Evolutionary conservation across 2,113 vertebrate genomes (phyloP).

Genomic region (Odocoileus hemionus): DNA sequence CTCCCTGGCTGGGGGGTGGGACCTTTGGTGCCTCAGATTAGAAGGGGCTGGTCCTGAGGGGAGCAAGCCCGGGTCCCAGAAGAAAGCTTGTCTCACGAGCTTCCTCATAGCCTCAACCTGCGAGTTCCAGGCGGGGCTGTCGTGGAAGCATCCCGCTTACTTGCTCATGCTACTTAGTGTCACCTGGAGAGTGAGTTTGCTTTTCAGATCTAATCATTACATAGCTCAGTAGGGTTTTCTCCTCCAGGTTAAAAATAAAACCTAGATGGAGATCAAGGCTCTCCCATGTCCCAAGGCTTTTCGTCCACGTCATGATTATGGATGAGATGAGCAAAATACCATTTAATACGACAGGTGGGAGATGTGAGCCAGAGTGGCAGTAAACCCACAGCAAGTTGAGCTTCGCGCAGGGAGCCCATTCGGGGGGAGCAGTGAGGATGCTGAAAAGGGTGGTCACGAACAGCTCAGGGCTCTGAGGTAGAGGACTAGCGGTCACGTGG

Average conservation of each 20-base stretch:
- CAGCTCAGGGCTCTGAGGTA: slow-evolving; percentile 55
- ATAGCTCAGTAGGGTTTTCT: neutral
- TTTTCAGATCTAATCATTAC: neutral
- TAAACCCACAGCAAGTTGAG: neutral
- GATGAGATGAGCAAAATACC: neutral
- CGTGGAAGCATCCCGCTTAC: neutral
- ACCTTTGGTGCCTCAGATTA: neutral
- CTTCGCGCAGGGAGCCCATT: neutral
- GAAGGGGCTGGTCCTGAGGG: neutral
- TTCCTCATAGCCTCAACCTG: neutral
- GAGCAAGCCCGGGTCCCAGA: neutral
- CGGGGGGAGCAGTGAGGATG: neutral
- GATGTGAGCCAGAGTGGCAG: neutral
- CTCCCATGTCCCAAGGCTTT: neutral
- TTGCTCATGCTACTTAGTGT: neutral
- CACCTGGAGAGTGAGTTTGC: neutral
- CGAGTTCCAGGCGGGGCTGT: neutral
- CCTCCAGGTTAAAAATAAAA: neutral
- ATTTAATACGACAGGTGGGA: neutral
- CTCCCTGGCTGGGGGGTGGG: neutral
- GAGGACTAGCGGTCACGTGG: slow-evolving; percentile 17
- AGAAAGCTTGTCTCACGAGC: neutral
- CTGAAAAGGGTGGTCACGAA: neutral
- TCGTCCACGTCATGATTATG: neutral
- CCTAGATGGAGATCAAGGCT: neutral